These are phyloP conservation scores for Calameuta filiformis DNA, from an alignment of 2,888 invertebrate species.

Conservation along the genomic window DNA sequence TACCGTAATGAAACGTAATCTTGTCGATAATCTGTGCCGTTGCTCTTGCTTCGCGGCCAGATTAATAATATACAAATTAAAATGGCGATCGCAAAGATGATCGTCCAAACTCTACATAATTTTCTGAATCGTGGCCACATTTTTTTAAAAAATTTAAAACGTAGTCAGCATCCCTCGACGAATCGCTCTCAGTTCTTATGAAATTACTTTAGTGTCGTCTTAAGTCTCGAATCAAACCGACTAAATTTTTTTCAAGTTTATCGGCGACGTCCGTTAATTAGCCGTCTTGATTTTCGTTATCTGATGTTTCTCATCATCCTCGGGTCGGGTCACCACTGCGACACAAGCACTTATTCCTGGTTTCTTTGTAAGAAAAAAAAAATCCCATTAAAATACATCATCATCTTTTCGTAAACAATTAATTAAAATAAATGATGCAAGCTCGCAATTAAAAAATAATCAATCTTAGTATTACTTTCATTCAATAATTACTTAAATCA, in stretches of 20 bases:
- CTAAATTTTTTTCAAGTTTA: neutral
- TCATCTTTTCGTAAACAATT: neutral
- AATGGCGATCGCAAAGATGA: constrained; percentile 38
- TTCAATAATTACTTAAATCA: neutral
- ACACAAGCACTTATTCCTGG: neutral
- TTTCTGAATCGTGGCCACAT: constrained; percentile 59
- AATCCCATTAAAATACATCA: neutral
- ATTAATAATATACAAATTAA: constrained; percentile 46
- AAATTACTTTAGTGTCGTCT: neutral
- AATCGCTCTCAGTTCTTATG: neutral
- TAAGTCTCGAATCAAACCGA: neutral
- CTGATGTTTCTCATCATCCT: constrained; percentile 19
- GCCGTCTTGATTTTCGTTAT: constrained; percentile 24
- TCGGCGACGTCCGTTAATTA: neutral
- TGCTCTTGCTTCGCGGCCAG: constrained; percentile 44
- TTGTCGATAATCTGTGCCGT: constrained; percentile 32
- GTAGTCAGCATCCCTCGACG: neutral
- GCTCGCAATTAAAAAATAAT: neutral
- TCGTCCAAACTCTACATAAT: constrained; percentile 48
- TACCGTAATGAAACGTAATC: constrained; percentile 45
- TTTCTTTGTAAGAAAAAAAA: neutral
- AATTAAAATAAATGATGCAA: neutral
- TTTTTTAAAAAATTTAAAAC: neutral
- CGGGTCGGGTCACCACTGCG: constrained; percentile 41
- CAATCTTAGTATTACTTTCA: neutral